phyloP scores from a whole-genome alignment of 2,888 invertebrate genomes.

The Trachelus stipa region DNA sequence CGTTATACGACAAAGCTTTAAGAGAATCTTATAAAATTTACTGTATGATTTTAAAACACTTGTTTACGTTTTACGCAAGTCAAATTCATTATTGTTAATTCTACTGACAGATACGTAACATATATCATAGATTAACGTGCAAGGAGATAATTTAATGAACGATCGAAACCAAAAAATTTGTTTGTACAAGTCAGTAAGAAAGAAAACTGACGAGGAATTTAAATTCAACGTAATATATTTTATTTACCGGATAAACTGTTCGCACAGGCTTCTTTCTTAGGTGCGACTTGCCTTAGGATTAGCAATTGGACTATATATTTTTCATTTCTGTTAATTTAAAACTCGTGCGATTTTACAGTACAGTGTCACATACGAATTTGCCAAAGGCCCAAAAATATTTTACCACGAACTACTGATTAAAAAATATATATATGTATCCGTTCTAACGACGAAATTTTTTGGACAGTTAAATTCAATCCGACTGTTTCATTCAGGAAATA shows the following conservation, averaged over 20 bases:
- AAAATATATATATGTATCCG: neutral
- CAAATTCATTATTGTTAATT: neutral
- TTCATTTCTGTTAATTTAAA: neutral
- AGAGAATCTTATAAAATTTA: neutral
- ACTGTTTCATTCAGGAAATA: neutral
- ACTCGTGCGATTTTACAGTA: neutral
- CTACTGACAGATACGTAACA: neutral
- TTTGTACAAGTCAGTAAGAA: neutral
- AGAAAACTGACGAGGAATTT: neutral
- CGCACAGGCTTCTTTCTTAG: constrained; percentile 48
- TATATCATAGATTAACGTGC: neutral
- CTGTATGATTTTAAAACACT: neutral
- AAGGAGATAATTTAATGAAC: neutral
- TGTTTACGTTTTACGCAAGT: neutral
- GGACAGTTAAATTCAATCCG: neutral
- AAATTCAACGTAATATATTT: neutral
- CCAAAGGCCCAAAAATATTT: neutral
- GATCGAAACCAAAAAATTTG: neutral
- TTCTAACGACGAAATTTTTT: neutral
- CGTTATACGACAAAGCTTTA: too few species aligned
- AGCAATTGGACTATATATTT: constrained; percentile 23
- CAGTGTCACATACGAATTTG: neutral
- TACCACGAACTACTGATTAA: neutral
- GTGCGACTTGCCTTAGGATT: constrained; percentile 45
- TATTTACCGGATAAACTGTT: constrained; percentile 28